phyloP scores from a whole-genome alignment of 2,113 vertebrate species.

The Prolemur simus region DNA sequence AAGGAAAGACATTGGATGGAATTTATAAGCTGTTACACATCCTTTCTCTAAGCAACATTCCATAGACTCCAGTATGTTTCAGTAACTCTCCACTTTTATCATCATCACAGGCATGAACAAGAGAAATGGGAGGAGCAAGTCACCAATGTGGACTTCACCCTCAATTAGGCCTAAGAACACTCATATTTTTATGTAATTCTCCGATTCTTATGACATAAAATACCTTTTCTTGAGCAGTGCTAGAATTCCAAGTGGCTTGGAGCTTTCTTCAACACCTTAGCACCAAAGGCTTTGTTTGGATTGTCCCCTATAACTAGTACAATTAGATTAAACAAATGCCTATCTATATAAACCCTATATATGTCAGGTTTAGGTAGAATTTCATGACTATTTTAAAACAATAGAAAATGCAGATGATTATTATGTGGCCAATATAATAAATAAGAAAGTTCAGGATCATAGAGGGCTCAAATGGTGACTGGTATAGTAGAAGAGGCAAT shows the following conservation, averaged over 20 bases:
- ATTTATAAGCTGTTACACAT: neutral
- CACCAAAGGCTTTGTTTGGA: neutral
- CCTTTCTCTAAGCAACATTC: neutral
- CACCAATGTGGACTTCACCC: neutral
- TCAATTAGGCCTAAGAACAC: neutral
- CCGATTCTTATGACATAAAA: neutral
- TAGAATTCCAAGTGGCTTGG: neutral
- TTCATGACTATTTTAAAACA: slow-evolving; percentile 1
- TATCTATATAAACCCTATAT: neutral
- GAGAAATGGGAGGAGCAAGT: neutral
- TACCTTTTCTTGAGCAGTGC: neutral
- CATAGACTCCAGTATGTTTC: neutral
- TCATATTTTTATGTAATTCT: neutral
- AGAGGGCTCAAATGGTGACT: neutral
- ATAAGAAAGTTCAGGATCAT: neutral
- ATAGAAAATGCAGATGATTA: neutral
- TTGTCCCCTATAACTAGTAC: neutral
- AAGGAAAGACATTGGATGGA: neutral
- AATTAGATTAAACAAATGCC: neutral
- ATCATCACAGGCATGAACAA: neutral
- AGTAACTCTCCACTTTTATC: neutral
- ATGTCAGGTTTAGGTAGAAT: neutral
- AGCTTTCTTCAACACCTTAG: neutral
- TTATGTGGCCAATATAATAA: neutral
- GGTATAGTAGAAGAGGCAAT: neutral